A percentile compares a stretch with the other conserved stretches of the same genome.
These are phyloP conservation scores for Malurus elegans DNA, from an alignment of 2,113 vertebrate species.

Conservation along the genomic window DNA sequence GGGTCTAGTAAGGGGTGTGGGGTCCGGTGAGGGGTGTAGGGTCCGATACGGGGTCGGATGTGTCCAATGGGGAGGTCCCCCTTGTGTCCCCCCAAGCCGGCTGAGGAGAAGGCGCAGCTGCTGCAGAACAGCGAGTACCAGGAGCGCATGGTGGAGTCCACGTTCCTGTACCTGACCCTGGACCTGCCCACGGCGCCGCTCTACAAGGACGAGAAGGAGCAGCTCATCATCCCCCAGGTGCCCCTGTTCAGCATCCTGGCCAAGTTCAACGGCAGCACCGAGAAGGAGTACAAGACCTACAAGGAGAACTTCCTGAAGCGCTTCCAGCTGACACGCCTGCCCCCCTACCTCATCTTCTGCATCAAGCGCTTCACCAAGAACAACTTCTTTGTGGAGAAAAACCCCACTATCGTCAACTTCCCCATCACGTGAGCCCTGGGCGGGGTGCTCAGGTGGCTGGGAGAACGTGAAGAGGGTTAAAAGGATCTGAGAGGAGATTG, in stretches of 20 bases:
- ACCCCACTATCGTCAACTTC: constrained; percentile 97
- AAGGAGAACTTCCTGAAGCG: constrained; percentile 98
- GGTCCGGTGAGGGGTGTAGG: background rate
- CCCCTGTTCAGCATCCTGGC: constrained; percentile 96
- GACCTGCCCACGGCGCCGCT: constrained; percentile 95
- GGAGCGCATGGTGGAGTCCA: constrained; percentile 92
- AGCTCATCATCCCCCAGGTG: constrained; percentile 97
- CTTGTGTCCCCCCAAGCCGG: constrained; percentile 60
- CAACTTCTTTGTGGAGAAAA: constrained; percentile 99
- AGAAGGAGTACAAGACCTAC: constrained; percentile 99
- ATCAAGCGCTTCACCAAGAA: constrained; percentile 99
- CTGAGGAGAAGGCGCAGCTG: constrained; percentile 91
- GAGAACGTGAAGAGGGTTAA: background rate
- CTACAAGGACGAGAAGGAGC: constrained; percentile 98
- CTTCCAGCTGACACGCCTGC: constrained; percentile 93
- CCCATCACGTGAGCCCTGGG: constrained; percentile 85
- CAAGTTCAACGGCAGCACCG: constrained; percentile 92
- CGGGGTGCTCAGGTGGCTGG: fast-evolving
- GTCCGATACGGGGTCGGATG: too few species aligned
- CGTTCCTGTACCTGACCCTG: constrained; percentile 92
- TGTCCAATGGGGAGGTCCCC: fast-evolving
- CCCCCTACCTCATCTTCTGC: constrained; percentile 96
- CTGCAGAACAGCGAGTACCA: constrained; percentile 90
- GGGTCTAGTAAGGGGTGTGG: background rate
- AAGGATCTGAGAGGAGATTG: background rate